Percentiles rank a stretch among this genome's conserved stretches.
Conservation (phyloP, 2,797 vertebrate species). For the Acanthornis magna region DNA sequence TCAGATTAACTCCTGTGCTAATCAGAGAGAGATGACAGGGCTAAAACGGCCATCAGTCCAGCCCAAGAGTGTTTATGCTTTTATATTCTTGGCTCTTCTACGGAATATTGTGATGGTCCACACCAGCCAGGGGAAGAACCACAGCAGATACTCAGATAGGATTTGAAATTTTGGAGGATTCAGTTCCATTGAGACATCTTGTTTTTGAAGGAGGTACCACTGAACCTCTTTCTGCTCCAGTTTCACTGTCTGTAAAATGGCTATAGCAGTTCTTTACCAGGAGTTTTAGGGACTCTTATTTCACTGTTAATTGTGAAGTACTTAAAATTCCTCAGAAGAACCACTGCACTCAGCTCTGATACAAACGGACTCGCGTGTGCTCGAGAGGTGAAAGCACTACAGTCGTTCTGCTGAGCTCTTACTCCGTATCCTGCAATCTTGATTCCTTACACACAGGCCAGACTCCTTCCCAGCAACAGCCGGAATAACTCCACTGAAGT, state of each 20-base stretch:
- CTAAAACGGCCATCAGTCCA: background rate
- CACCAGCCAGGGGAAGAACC: background rate
- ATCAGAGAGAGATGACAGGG: background rate
- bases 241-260: background rate
- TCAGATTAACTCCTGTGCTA: background rate
- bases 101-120: accelerated
- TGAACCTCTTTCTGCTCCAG: background rate
- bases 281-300: background rate
- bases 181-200: background rate
- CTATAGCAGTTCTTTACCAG: accelerated
- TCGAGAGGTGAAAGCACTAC: accelerated
- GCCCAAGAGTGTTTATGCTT: background rate
- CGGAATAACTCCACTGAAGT: background rate
- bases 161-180: background rate
- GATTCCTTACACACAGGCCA: background rate
- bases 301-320: background rate
- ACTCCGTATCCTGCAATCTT: background rate
- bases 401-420: background rate
- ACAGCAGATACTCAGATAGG: background rate
- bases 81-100: background rate
- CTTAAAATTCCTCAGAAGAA: background rate
- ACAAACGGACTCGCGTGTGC: background rate
- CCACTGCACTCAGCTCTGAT: accelerated
- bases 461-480: background rate
- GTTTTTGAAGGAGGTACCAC: background rate